Percentiles rank a stretch among this genome's conserved stretches.
Evolutionary conservation across 2,113 vertebrate species (phyloP).

Genomic region (Mystacornis crossleyi): DNA sequence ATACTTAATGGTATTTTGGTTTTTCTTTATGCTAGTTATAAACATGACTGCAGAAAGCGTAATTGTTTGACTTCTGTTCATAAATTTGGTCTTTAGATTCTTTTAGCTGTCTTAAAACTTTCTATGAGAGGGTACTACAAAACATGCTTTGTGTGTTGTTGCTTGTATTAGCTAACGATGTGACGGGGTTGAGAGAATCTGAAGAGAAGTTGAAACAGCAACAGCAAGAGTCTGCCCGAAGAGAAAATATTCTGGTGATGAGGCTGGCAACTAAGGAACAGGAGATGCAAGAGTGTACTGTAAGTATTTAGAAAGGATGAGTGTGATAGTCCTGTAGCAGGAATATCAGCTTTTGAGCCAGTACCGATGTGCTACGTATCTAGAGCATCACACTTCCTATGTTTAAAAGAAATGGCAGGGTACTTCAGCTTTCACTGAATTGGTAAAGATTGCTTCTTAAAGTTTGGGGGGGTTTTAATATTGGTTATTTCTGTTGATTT

Average conservation of each 20-base stretch:
- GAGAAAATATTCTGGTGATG: conserved; percentile 99
- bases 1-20: neutral
- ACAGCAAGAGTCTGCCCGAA: conserved; percentile 97
- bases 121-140: neutral
- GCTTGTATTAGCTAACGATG: conserved; percentile 87
- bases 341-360: neutral
- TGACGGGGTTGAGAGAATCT: conserved; percentile 94
- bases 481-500: neutral
- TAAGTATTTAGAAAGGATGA: conserved; percentile 74
- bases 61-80: neutral
- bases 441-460: neutral
- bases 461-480: rapidly evolving
- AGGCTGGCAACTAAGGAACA: conserved; percentile 98
- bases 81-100: neutral
- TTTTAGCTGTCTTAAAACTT: neutral
- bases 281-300: conserved; percentile 99
- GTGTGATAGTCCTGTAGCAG: neutral
- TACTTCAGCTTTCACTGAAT: neutral
- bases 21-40: neutral
- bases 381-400: neutral
- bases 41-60: neutral
- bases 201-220: conserved; percentile 99
- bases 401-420: neutral
- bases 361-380: rapidly evolving
- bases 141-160: neutral